A percentile compares a stretch with the other conserved stretches of the same genome.
These are phyloP conservation scores for Chymomyza fuscimana DNA, from an alignment of 2,888 invertebrate genomes.

Conservation along the genomic window DNA sequence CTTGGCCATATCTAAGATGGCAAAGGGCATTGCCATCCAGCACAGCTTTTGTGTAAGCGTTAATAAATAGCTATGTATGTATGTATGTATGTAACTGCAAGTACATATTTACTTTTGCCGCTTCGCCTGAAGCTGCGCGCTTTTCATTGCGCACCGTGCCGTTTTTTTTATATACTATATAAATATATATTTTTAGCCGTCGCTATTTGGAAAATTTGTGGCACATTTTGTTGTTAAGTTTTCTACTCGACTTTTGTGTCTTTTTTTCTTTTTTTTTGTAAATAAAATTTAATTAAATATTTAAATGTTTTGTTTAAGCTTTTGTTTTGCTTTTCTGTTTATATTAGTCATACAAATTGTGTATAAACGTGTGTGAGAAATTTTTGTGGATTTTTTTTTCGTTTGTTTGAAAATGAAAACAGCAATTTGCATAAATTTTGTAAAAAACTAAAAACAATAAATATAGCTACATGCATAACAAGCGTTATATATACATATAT, in stretches of 20 bases:
- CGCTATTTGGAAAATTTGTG: slow-evolving; percentile 44
- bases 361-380: not conserved
- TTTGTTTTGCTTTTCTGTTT: slow-evolving; percentile 8
- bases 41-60: slow-evolving; percentile 25
- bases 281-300: slow-evolving; percentile 65
- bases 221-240: slow-evolving; percentile 34
- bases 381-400: not conserved
- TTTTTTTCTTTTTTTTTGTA: slow-evolving; percentile 25
- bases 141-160: slow-evolving; percentile 33
- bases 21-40: slow-evolving; percentile 76
- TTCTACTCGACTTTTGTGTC: slow-evolving; percentile 1
- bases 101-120: slow-evolving; percentile 38
- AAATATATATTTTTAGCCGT: slow-evolving; percentile 1
- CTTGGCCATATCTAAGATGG: slow-evolving; percentile 74
- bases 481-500: not conserved
- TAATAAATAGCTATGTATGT: slow-evolving; percentile 59
- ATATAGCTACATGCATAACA: slow-evolving; percentile 7
- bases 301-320: slow-evolving; percentile 49
- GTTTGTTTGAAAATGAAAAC: slow-evolving; percentile 40
- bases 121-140: slow-evolving; percentile 18
- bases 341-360: not conserved
- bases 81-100: slow-evolving; percentile 13
- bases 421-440: slow-evolving; percentile 61
- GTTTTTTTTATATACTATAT: not conserved
- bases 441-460: slow-evolving; percentile 17